Conservation (phyloP, 2,113 vertebrate genomes). For the Triplophysa rosa region DNA sequence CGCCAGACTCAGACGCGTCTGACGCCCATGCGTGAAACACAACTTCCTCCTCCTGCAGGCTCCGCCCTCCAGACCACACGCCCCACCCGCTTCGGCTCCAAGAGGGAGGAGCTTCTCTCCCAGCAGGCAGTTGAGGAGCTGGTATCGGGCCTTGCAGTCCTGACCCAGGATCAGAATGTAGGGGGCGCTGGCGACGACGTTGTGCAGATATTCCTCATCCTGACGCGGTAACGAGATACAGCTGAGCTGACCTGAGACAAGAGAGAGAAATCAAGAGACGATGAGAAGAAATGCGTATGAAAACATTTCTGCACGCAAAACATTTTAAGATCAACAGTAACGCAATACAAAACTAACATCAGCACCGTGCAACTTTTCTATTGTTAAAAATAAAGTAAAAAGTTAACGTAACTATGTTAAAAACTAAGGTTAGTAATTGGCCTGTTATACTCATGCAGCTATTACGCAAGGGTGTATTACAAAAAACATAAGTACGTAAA, state of each 20-base stretch:
- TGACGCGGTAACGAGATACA: conserved; percentile 85
- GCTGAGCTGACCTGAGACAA: conserved; percentile 78
- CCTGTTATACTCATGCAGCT: too few relatives aligned
- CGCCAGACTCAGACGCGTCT: conserved; percentile 83
- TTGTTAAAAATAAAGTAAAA: too few relatives aligned
- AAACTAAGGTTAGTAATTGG: too few relatives aligned
- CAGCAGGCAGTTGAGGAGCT: conserved; percentile 87
- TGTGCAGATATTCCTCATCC: conserved; percentile 90
- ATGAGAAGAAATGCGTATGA: too few relatives aligned
- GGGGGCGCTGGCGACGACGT: conserved; percentile 80
- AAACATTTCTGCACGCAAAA: too few relatives aligned
- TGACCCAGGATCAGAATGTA: conserved; percentile 91
- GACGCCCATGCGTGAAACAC: conserved; percentile 85
- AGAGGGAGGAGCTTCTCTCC: conserved; percentile 86
- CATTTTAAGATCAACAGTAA: too few relatives aligned
- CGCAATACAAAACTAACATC: too few relatives aligned
- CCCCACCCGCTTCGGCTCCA: conserved; percentile 63
- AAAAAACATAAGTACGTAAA: too few relatives aligned
- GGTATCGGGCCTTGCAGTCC: conserved; percentile 86
- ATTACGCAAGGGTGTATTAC: too few relatives aligned
- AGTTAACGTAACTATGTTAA: too few relatives aligned
- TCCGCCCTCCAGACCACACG: conserved; percentile 67
- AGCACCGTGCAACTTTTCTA: too few relatives aligned
- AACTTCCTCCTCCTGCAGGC: conserved; percentile 85
- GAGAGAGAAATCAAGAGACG: conserved; percentile 4